Evolutionary conservation across 1,140 invertebrate species (phyloP).

Genomic region (Magallana ariakensis): DNA sequence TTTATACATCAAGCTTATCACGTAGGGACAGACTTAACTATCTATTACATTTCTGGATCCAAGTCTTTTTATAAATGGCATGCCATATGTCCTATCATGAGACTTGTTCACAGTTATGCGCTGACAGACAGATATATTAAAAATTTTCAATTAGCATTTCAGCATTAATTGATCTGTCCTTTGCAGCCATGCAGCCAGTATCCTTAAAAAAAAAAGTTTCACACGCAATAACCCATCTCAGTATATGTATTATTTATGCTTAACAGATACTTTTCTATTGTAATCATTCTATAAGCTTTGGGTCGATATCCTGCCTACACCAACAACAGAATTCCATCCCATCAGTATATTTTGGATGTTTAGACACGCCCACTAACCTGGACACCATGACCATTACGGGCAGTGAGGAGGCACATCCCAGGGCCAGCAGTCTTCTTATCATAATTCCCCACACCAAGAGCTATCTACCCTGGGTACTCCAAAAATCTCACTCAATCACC

Average conservation of each 20-base stretch:
- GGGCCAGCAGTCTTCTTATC: conserved; percentile 9
- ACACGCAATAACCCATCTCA: no score
- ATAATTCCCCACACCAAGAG: background rate
- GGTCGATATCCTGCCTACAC: no score
- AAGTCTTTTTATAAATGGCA: no score
- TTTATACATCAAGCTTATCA: background rate
- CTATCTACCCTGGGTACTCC: background rate
- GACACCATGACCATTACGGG: background rate
- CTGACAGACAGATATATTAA: background rate
- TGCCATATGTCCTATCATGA: background rate
- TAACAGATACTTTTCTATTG: no score
- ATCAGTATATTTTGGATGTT: no score
- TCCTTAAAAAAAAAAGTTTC: no score
- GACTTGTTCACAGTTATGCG: background rate
- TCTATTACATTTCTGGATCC: background rate
- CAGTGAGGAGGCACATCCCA: background rate
- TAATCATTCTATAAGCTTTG: no score
- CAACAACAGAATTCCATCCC: no score
- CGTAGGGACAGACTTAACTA: background rate
- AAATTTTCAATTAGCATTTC: no score
- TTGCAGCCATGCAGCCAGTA: no score
- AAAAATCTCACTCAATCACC: background rate
- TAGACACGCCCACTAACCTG: background rate
- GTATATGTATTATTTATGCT: no score
- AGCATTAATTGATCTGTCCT: no score